Evolutionary conservation across 1,140 invertebrate species (phyloP), one percentile per base, ranked within the genome.

Genomic region (Atopsyche davidsoni): DNA sequence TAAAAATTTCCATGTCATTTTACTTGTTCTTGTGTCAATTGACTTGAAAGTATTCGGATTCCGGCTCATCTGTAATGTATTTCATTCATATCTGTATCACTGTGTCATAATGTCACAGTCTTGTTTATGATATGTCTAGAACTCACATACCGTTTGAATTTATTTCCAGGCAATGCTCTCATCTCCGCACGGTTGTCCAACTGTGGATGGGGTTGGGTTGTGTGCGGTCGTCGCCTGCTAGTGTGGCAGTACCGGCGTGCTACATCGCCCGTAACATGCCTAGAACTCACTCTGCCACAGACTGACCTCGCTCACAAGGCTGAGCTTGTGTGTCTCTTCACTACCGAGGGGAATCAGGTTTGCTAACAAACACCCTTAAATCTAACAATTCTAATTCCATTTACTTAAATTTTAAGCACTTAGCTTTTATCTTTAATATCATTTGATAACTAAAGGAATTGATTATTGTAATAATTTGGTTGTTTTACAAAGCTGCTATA

Each of bases 241-340:
- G 81, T 93, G 14, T 97, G 94, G 94, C 85, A 86, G 36, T 90
- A 85, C 64, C 82, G 83, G 32, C 40, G 48, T 14, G 24, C 68
- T 55, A 19, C 62, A 62, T 50, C 64, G 1, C 41, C 55, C 2
- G 46, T 57, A 6, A 53, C 55, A 9, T 91, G 87, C 64, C 79
- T 85, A 52, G 92, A 96, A 65, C 68, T 97, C 2, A 83, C 83
- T 2, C 65, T 97, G 11, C 92, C 92, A 1, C 88, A 92, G 39
- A 95, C 90, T 64, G 92, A 96, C 68, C 72, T 96, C 11, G 87
- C 87, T 2, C 92, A 96, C 65, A 85, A 86, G 66, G 90, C 92
- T n/a, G 84, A 90, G 48, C 77, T 95, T 19, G 86, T 96, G 4
- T 81, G 81, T 53, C 79, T 96, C 4, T 89, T 91, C 64, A 73